Percentiles rank a stretch among this genome's conserved stretches.
These are phyloP conservation scores for Polypedilum pembai DNA, from an alignment of 1,140 invertebrate species.

Conservation along the genomic window DNA sequence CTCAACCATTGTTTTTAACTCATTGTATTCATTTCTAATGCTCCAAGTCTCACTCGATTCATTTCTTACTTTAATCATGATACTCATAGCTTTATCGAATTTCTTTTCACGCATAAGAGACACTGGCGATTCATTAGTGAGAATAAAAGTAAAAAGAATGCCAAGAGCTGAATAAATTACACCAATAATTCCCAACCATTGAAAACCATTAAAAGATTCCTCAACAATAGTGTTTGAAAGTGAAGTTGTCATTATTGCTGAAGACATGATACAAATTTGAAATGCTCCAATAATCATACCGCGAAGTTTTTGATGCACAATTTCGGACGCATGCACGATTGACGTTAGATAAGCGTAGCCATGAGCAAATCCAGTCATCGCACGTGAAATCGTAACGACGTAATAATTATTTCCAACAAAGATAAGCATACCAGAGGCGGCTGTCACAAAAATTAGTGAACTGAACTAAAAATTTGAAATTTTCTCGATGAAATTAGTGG, in stretches of 20 bases:
- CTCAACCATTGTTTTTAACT: constrained; percentile 5
- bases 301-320: neutral
- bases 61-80: neutral
- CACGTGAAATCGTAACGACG: neutral
- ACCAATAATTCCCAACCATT: neutral
- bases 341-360: neutral
- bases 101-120: neutral
- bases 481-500: neutral
- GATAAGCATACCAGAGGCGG: neutral
- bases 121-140: neutral
- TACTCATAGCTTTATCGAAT: neutral
- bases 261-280: neutral
- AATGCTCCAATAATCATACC: constrained; percentile 1
- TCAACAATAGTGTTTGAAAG: neutral
- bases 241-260: neutral
- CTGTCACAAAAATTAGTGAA: neutral
- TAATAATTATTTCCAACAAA: neutral
- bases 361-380: constrained; percentile 2
- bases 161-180: neutral
- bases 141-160: neutral
- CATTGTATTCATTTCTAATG: constrained; percentile 16
- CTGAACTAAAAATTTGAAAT: neutral
- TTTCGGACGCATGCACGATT: neutral
- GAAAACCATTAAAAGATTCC: neutral
- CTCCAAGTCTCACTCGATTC: neutral